Evolutionary conservation across 2,113 vertebrate species (phyloP).

Genomic region (Nothobranchius furzeri): DNA sequence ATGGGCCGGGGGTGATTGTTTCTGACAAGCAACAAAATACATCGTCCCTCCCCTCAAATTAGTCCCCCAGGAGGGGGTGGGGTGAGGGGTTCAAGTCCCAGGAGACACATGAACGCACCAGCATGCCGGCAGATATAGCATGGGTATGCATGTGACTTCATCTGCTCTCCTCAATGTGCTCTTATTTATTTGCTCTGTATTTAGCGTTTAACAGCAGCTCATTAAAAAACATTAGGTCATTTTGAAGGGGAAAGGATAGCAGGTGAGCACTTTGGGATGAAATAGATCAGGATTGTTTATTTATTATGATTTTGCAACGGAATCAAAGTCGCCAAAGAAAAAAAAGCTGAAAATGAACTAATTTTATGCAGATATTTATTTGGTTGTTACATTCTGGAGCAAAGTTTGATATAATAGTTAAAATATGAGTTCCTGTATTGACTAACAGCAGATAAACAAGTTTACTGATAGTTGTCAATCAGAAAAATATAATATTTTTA

Average conservation of each 20-base stretch:
- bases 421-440: too few relatives aligned
- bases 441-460: too few relatives aligned
- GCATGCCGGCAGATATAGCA: constrained; percentile 51
- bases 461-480: too few relatives aligned
- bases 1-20: constrained; percentile 98
- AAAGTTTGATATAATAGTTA: too few relatives aligned
- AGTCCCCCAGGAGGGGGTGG: constrained; percentile 88
- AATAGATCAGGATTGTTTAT: neutral
- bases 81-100: constrained; percentile 88
- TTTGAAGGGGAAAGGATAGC: neutral
- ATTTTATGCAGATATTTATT: too few relatives aligned
- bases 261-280: neutral
- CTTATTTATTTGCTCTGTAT: neutral
- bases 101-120: constrained; percentile 90
- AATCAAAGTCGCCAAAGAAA: too few relatives aligned
- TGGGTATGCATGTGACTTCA: constrained; percentile 31
- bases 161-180: neutral
- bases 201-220: too few relatives aligned
- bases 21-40: constrained; percentile 99
- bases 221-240: neutral
- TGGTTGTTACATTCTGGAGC: too few relatives aligned
- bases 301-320: neutral
- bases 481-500: too few relatives aligned
- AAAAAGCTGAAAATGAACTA: too few relatives aligned
- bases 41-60: constrained; percentile 99